Base-by-base conservation (phyloP, 2,113 vertebrate genomes). In the Passer domesticus region DNA sequence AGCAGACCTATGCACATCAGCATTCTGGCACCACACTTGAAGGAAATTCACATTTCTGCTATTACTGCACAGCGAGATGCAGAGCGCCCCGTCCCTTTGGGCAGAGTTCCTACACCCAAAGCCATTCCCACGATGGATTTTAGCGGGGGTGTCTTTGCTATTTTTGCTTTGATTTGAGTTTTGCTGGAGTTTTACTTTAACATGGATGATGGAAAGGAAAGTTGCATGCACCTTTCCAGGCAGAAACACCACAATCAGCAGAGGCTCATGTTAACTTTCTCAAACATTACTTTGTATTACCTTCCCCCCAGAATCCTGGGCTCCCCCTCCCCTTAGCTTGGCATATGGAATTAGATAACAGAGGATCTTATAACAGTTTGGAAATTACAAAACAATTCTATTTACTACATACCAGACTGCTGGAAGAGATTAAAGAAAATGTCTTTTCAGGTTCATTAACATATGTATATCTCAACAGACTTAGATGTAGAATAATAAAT, bases 401-500 rank as follows among this genome's bases (percentile, higher is more conserved):
- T 93, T 97, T 96, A 97, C 90, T 94, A 93, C 70, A 94, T 95
- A 97, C 94, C 89, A 94, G 96, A 92, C 93, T 95, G 93, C 94
- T 97, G 73, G 83, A 97, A 96, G 75, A 98, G 96, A 97, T 97
- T 96, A 96, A 84, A 96, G 90, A 92, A 75, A 89, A 77, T 64
- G 76, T 43, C 85, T 92, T 90, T 85, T 87, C 50, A 73, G 72
- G 94, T 96, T 93, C 96, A 95, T 96, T 98, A 98, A 97, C 97
- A 95, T 97, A 97, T 95, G 96, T 75, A 70, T 91, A 97, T 96
- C 83, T 97, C 93, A 96, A 97, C 96, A 96, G 96, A 96, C 94
- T 92, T 96, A 90, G 93, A 95, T 58, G 75, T 66, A 90, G 88
- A 95, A 94, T 83, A 97, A 96, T 96, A 95, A 95, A 95, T 77